phyloP scores from a whole-genome alignment of 1,140 invertebrate genomes.

The Drosophila funebris region DNA sequence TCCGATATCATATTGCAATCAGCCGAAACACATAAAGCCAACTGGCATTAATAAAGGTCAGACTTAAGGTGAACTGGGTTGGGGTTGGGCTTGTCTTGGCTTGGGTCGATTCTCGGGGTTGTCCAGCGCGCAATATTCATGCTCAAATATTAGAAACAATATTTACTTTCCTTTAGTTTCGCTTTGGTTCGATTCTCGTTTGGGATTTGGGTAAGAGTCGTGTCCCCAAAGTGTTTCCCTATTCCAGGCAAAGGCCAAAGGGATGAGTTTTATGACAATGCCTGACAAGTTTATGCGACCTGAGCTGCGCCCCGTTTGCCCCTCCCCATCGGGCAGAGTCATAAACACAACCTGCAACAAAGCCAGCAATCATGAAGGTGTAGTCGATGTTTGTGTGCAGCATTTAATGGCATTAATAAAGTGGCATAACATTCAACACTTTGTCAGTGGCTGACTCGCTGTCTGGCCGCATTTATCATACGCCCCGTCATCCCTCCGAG shows the following conservation, averaged over 20 bases:
- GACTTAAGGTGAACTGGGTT: not conserved
- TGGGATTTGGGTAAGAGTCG: slow-evolving; percentile 11
- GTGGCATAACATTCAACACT: slow-evolving; percentile 79
- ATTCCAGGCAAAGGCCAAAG: slow-evolving; percentile 20
- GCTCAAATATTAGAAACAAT: slow-evolving; percentile 21
- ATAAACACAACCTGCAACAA: slow-evolving; percentile 64
- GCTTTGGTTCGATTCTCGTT: not conserved
- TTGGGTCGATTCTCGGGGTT: not conserved
- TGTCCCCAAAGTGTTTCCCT: slow-evolving; percentile 23
- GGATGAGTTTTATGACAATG: slow-evolving; percentile 65
- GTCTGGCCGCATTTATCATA: slow-evolving; percentile 79
- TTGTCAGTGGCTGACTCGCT: slow-evolving; percentile 70
- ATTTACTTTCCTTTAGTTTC: slow-evolving; percentile 12
- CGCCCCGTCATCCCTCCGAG: slow-evolving; percentile 17
- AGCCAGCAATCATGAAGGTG: slow-evolving; percentile 22
- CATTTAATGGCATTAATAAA: slow-evolving; percentile 77
- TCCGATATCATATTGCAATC: slow-evolving; percentile 82
- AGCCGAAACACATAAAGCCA: slow-evolving; percentile 76
- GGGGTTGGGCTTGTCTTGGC: not conserved
- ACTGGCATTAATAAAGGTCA: slow-evolving; percentile 58
- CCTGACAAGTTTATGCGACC: slow-evolving; percentile 72
- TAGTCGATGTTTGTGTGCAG: not conserved
- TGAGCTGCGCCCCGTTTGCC: slow-evolving; percentile 19
- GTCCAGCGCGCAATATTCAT: slow-evolving; percentile 1
- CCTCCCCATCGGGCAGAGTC: slow-evolving; percentile 63